Evolutionary conservation across 2,113 vertebrate genomes (phyloP).

Genomic region (Telmatochromis sp.): DNA sequence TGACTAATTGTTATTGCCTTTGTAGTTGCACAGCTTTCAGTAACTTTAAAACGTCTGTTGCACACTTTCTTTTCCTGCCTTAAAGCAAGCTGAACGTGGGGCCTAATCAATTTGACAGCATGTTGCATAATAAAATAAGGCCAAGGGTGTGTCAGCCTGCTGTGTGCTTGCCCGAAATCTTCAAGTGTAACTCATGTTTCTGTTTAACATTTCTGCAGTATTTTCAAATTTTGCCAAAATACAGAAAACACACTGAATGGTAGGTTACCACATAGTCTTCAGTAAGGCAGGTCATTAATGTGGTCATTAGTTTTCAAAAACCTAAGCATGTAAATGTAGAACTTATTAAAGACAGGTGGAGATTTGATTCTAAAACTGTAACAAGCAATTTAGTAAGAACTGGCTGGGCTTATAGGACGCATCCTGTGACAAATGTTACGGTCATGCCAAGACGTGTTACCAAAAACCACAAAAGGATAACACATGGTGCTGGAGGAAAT

Average conservation of each 20-base stretch:
- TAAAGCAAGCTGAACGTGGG: neutral
- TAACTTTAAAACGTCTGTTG: neutral
- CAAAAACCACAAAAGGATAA: neutral
- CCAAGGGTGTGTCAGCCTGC: neutral
- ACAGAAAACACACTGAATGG: fast-evolving
- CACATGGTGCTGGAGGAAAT: neutral
- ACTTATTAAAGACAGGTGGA: neutral
- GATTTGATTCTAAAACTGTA: neutral
- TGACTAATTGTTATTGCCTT: neutral
- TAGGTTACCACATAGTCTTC: neutral
- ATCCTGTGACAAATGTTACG: neutral
- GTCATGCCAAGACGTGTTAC: neutral
- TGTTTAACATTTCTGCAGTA: neutral
- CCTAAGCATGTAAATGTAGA: fast-evolving
- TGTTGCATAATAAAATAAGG: neutral
- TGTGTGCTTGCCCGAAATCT: neutral
- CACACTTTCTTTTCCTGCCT: neutral
- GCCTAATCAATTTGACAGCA: neutral
- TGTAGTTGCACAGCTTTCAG: neutral
- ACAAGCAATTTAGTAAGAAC: neutral
- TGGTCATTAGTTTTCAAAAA: neutral
- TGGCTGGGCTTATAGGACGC: neutral
- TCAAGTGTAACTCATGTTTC: neutral
- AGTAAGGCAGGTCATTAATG: neutral
- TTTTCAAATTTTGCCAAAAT: neutral